These are phyloP conservation scores for Trogon melanurus DNA, from an alignment of 2,113 vertebrate species.

Conservation along the genomic window DNA sequence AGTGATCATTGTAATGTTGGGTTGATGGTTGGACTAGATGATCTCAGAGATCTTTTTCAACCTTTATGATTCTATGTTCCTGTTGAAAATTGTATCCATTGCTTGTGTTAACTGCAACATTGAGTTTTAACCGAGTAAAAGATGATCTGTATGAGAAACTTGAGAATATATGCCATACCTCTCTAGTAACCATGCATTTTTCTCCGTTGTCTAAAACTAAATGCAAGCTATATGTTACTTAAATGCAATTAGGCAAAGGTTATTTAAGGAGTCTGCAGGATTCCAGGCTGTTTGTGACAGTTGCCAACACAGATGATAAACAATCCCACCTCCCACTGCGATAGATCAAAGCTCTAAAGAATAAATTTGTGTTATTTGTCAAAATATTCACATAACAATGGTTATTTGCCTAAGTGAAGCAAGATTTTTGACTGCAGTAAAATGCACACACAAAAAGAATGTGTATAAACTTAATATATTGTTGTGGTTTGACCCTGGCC, in stretches of 20 bases:
- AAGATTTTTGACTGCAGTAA: background rate
- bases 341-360: background rate
- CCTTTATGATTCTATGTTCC: too few relatives aligned
- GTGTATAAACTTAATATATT: background rate
- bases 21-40: too few relatives aligned
- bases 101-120: background rate
- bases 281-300: background rate
- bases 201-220: background rate
- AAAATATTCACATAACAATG: background rate
- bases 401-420: background rate
- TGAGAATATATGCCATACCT: background rate
- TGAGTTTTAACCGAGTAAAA: background rate
- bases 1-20: too few relatives aligned
- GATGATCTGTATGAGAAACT: background rate
- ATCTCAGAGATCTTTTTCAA: too few relatives aligned
- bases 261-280: background rate
- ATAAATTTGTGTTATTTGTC: background rate
- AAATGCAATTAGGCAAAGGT: background rate
- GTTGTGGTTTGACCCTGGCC: too few relatives aligned
- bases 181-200: background rate
- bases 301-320: background rate
- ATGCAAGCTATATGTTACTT: background rate
- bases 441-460: background rate
- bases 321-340: background rate
- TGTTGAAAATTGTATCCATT: background rate